phyloP scores from a whole-genome alignment of 2,113 vertebrate genomes.

The Leptobrachium ailaonicum region DNA sequence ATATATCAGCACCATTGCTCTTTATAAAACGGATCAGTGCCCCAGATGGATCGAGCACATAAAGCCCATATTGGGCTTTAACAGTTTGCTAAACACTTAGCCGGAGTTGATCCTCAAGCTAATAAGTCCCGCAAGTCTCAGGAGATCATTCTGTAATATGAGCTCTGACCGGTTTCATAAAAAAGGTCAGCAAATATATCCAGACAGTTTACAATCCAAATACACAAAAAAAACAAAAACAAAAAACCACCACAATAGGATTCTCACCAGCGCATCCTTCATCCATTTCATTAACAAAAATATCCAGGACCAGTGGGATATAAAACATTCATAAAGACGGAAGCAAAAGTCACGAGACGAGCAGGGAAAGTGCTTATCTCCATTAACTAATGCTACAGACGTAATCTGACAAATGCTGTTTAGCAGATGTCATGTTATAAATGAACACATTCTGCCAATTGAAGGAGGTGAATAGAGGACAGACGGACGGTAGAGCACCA shows the following conservation, averaged over 20 bases:
- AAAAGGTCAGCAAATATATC: not conserved
- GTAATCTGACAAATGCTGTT: slow-evolving; percentile 26
- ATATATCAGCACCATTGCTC: too few species aligned
- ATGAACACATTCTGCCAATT: slow-evolving; percentile 21
- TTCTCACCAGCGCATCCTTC: slow-evolving; percentile 18
- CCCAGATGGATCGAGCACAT: too few species aligned
- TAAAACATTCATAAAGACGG: slow-evolving; percentile 29
- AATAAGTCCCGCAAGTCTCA: not conserved
- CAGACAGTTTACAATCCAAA: slow-evolving; percentile 10
- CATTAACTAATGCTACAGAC: slow-evolving; percentile 23
- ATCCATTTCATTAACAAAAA: slow-evolving; percentile 25
- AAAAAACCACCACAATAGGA: slow-evolving; percentile 23
- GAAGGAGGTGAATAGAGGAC: not conserved
- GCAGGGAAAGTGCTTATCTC: slow-evolving; percentile 30
- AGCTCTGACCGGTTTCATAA: not conserved
- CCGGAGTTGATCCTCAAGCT: not conserved
- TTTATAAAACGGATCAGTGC: too few species aligned
- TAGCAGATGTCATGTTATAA: slow-evolving; percentile 32
- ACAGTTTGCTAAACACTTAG: not conserved
- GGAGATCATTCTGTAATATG: not conserved
- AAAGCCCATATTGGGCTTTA: too few species aligned
- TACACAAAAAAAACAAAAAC: not conserved
- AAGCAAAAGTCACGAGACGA: slow-evolving; percentile 24
- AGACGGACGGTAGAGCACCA: too few species aligned
- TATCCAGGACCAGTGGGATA: slow-evolving; percentile 11